These are phyloP conservation scores for Sciurus niger DNA, from an alignment of 2,113 vertebrate genomes.

Conservation along the genomic window DNA sequence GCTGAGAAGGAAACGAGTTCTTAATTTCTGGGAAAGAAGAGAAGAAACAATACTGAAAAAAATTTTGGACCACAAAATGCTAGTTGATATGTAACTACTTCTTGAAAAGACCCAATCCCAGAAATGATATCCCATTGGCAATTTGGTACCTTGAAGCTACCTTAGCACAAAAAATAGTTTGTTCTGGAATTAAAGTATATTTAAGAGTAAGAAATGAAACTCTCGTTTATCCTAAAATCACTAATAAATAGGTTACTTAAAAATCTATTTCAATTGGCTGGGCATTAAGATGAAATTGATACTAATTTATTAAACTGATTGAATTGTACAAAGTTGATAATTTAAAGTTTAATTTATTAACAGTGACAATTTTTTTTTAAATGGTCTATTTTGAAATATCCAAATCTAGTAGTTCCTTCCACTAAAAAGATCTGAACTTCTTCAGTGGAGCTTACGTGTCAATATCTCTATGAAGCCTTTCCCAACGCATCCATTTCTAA, in stretches of 20 bases:
- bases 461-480: not conserved
- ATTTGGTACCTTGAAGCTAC: not conserved
- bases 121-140: not conserved
- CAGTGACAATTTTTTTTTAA: not conserved
- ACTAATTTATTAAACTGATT: slow-evolving; percentile 24
- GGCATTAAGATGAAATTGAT: not conserved
- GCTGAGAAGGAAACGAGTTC: not conserved
- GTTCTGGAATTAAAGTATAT: not conserved
- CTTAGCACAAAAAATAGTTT: not conserved
- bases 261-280: slow-evolving; percentile 14
- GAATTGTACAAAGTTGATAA: not conserved
- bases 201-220: slow-evolving; percentile 32
- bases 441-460: not conserved
- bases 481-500: not conserved
- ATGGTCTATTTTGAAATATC: not conserved
- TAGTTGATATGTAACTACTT: not conserved
- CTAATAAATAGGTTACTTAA: slow-evolving; percentile 34
- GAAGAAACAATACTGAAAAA: not conserved
- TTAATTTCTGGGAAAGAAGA: slow-evolving; percentile 45
- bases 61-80: not conserved
- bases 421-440: not conserved
- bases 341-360: not conserved
- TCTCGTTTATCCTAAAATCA: not conserved
- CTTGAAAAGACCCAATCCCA: slow-evolving; percentile 23
- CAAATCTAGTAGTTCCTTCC: not conserved